A percentile compares a stretch with the other conserved stretches of the same genome.
Conservation (phyloP, 2,888 invertebrate species). For the Aphidoletes aphidimyza region DNA sequence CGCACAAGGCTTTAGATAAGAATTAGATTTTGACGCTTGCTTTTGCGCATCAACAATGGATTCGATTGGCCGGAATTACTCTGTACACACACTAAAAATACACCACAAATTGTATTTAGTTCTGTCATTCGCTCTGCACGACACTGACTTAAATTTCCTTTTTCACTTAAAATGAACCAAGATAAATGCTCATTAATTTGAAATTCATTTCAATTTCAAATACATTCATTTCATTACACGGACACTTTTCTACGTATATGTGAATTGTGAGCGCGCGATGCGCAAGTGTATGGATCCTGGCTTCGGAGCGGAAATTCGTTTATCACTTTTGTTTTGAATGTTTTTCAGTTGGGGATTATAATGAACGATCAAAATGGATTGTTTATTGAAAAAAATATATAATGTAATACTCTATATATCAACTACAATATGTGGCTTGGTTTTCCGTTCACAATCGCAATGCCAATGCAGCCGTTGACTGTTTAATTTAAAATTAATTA, state of each 20-base stretch:
- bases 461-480: slow-evolving; percentile 40
- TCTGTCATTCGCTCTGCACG: too few species aligned
- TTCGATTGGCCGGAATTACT: slow-evolving; percentile 30
- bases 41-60: slow-evolving; percentile 32
- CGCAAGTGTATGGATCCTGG: neutral
- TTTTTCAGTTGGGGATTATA: slow-evolving; percentile 23
- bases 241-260: neutral
- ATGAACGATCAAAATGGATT: slow-evolving; percentile 48
- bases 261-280: too few species aligned
- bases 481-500: slow-evolving; percentile 46
- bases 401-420: too few species aligned
- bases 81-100: neutral
- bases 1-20: slow-evolving; percentile 36
- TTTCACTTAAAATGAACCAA: slow-evolving; percentile 45
- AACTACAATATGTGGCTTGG: neutral
- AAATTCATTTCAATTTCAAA: slow-evolving; percentile 49
- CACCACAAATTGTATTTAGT: too few species aligned
- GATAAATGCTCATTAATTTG: slow-evolving; percentile 37
- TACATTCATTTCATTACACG: neutral
- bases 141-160: slow-evolving; percentile 21
- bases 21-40: slow-evolving; percentile 12
- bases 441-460: slow-evolving; percentile 23
- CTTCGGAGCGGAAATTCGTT: slow-evolving; percentile 31
- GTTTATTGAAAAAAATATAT: slow-evolving; percentile 51
- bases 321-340: slow-evolving; percentile 47